phyloP scores from a whole-genome alignment of 2,888 invertebrate species.

The Himalopsyche anomala region DNA sequence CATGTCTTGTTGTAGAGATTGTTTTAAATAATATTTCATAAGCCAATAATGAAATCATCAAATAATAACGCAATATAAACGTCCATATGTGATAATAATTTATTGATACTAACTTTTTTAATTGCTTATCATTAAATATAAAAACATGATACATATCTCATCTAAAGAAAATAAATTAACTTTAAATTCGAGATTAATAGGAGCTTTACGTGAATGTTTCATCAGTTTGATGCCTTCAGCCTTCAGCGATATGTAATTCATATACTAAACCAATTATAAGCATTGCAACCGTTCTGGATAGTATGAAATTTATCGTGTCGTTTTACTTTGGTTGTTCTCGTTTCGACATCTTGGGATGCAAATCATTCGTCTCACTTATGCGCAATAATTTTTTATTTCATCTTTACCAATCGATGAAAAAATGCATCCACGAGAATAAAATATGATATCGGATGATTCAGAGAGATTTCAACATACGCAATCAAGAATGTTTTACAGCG shows the following conservation, averaged over 20 bases:
- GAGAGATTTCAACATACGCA: not conserved
- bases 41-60: too few relatives aligned
- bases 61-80: too few relatives aligned
- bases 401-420: slow-evolving; percentile 1
- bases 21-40: too few relatives aligned
- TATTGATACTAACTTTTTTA: too few relatives aligned
- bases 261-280: slow-evolving; percentile 2
- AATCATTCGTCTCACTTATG: not conserved
- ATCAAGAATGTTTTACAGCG: not conserved
- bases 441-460: not conserved
- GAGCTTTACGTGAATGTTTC: not conserved
- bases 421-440: not conserved
- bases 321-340: not conserved
- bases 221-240: not conserved
- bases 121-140: too few relatives aligned
- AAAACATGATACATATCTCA: not conserved
- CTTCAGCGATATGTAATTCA: slow-evolving; percentile 6
- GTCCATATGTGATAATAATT: too few relatives aligned
- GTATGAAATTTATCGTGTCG: not conserved
- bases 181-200: not conserved
- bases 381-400: not conserved
- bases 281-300: not conserved
- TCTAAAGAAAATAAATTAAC: not conserved
- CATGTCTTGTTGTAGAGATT: not conserved
- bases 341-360: not conserved